Evolutionary conservation across 2,113 vertebrate genomes (phyloP).

Genomic region (Pseudonaja textilis): DNA sequence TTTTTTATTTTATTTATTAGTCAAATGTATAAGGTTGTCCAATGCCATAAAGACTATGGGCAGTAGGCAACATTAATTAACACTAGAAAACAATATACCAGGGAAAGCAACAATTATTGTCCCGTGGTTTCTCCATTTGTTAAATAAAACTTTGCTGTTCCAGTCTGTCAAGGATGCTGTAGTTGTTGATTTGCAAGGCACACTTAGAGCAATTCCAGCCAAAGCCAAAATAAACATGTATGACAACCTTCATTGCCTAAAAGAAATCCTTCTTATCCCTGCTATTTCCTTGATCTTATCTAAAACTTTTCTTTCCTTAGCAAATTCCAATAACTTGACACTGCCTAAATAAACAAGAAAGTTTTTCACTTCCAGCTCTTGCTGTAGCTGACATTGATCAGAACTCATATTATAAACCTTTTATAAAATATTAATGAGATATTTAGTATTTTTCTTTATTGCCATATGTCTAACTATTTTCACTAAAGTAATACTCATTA

Average conservation of each 20-base stretch:
- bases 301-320: not conserved
- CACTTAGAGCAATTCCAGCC: not conserved
- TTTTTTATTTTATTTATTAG: not conserved
- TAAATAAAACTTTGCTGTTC: not conserved
- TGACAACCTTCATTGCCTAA: not conserved
- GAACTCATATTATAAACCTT: not conserved
- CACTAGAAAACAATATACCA: not conserved
- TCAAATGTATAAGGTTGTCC: not conserved
- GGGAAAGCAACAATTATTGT: not conserved
- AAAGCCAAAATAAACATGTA: not conserved
- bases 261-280: not conserved
- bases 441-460: not conserved
- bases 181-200: not conserved
- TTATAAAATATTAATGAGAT: not conserved
- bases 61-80: not conserved
- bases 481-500: not conserved
- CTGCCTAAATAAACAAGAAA: not conserved
- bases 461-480: not conserved
- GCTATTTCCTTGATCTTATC: not conserved
- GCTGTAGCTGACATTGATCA: not conserved
- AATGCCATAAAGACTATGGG: not conserved
- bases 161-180: not conserved
- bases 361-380: not conserved
- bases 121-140: not conserved
- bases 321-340: not conserved